Conservation (phyloP, 2,888 invertebrate genomes). For the Cerastoderma edule region DNA sequence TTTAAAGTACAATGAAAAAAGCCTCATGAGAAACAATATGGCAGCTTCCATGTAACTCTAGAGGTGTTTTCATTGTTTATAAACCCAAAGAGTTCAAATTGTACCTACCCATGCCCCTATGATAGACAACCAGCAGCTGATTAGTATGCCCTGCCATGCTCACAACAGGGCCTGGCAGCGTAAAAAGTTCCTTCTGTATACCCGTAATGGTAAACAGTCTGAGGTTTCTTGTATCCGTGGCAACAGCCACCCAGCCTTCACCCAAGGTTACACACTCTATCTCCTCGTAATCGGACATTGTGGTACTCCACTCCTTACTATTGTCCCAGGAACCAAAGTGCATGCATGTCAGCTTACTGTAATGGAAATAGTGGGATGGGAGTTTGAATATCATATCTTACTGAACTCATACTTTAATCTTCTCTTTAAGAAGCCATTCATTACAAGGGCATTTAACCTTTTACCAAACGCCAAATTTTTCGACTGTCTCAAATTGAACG, state of each 20-base stretch:
- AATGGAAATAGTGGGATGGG: constrained; percentile 10
- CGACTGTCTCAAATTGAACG: too few species aligned
- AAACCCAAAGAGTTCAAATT: too few species aligned
- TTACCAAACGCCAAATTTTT: too few species aligned
- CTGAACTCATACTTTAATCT: too few species aligned
- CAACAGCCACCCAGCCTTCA: constrained; percentile 90
- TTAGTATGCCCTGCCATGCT: constrained; percentile 88
- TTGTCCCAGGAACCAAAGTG: constrained; percentile 88
- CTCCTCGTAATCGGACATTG: constrained; percentile 92
- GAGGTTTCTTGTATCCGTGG: constrained; percentile 90
- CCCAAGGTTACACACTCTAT: constrained; percentile 86
- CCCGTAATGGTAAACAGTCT: constrained; percentile 94
- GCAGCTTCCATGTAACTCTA: too few species aligned
- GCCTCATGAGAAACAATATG: too few species aligned
- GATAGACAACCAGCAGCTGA: constrained; percentile 88
- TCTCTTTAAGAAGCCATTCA: too few species aligned
- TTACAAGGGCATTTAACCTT: too few species aligned
- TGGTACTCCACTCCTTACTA: constrained; percentile 94
- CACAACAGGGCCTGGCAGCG: constrained; percentile 90
- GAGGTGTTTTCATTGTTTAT: too few species aligned
- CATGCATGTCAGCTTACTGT: constrained; percentile 90
- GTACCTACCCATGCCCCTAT: constrained; percentile 86
- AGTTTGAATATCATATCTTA: too few species aligned
- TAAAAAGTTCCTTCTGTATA: constrained; percentile 91
- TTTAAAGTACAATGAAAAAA: too few species aligned